These are phyloP conservation scores for Papilio helenus DNA, from an alignment of 1,140 invertebrate species.

Conservation along the genomic window DNA sequence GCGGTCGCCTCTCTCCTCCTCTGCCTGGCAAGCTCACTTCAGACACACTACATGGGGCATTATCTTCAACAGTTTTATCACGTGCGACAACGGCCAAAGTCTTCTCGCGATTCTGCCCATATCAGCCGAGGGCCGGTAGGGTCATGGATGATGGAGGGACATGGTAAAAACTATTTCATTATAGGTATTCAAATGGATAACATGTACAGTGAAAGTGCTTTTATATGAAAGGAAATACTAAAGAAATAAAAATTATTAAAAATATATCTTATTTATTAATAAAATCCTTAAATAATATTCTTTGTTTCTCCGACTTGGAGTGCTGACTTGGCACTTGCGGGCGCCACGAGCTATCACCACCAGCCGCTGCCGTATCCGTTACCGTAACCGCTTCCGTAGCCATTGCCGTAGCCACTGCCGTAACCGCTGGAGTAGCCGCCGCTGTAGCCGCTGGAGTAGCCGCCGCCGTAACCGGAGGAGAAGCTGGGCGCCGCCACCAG, in stretches of 20 bases:
- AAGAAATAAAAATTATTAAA: neutral
- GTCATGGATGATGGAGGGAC: too few species aligned
- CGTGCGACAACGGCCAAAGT: too few species aligned
- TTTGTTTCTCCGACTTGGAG: slow-evolving; percentile 33
- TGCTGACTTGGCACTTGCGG: slow-evolving; percentile 44
- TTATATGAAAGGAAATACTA: too few species aligned
- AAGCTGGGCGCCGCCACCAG: slow-evolving; percentile 45
- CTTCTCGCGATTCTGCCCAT: too few species aligned
- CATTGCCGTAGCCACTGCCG: slow-evolving; percentile 38
- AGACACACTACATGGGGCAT: too few species aligned
- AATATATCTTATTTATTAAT: neutral
- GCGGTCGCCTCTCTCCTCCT: too few species aligned
- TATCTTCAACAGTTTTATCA: too few species aligned
- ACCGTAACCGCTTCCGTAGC: slow-evolving; percentile 39
- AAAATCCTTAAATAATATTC: neutral
- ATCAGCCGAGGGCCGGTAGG: too few species aligned
- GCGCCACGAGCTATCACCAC: slow-evolving; percentile 39
- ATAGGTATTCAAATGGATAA: too few species aligned
- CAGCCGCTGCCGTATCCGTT: slow-evolving; percentile 38
- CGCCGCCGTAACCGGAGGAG: slow-evolving; percentile 12
- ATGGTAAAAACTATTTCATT: too few species aligned
- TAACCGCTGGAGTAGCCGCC: neutral
- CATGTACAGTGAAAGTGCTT: too few species aligned
- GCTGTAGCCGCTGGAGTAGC: slow-evolving; percentile 42
- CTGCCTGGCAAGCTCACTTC: too few species aligned